These are phyloP conservation scores for Plagiodera versicolora DNA, from an alignment of 2,888 invertebrate species.

Conservation along the genomic window DNA sequence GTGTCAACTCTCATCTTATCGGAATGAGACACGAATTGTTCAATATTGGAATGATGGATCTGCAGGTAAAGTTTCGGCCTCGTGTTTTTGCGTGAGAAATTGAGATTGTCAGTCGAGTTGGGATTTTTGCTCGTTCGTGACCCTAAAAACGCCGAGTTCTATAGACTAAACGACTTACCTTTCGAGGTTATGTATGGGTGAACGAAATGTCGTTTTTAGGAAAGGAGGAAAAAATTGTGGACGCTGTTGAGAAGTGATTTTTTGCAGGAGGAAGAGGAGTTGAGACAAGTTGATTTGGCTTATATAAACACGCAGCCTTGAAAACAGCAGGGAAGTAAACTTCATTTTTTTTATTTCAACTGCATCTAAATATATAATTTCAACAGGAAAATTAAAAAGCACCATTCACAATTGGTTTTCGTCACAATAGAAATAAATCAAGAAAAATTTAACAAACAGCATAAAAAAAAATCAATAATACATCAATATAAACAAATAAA, in stretches of 20 bases:
- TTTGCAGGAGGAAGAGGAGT: conserved; percentile 39
- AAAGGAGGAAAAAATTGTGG: conserved; percentile 35
- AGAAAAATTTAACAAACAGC: conserved; percentile 28
- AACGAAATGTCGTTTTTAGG: conserved; percentile 28
- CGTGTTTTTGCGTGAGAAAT: too few species aligned
- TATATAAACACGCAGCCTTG: conserved; percentile 40
- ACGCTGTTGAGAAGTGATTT: conserved; percentile 41
- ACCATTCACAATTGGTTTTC: conserved; percentile 29
- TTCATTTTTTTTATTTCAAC: conserved; percentile 33
- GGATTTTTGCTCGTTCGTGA: too few species aligned
- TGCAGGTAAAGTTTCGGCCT: conserved; percentile 19
- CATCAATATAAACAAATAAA: conserved; percentile 21
- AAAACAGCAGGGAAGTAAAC: conserved; percentile 13
- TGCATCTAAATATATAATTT: conserved; percentile 30
- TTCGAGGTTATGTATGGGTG: too few species aligned
- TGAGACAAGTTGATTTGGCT: conserved; percentile 41
- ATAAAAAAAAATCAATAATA: conserved; percentile 22
- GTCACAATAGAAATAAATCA: conserved; percentile 25
- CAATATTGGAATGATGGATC: conserved; percentile 13
- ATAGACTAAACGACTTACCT: too few species aligned
- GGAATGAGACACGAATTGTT: conserved; percentile 22
- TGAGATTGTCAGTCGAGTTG: too few species aligned
- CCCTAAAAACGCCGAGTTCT: too few species aligned
- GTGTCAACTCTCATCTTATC: conserved; percentile 19
- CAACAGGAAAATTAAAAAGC: conserved; percentile 33